These are phyloP conservation scores for Pomatostomus ruficeps DNA, from an alignment of 2,113 vertebrate genomes.

Conservation along the genomic window DNA sequence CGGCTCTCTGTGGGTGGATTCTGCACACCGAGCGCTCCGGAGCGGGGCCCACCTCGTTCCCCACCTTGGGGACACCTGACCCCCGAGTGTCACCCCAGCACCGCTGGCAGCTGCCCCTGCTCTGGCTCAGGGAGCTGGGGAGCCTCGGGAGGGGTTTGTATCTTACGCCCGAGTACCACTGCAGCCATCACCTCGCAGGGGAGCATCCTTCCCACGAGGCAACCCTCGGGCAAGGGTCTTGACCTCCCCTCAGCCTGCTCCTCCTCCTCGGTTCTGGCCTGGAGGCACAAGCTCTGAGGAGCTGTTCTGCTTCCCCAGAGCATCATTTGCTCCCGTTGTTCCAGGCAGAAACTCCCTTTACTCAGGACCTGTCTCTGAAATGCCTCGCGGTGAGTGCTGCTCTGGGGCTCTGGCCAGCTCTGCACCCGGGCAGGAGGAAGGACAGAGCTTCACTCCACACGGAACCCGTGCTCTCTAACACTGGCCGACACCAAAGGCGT, in stretches of 20 bases:
- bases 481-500: rapidly evolving
- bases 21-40: rapidly evolving
- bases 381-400: background rate
- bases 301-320: background rate
- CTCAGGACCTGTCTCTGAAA: background rate
- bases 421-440: background rate
- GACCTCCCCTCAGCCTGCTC: background rate
- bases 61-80: background rate
- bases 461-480: rapidly evolving
- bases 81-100: rapidly evolving
- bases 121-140: rapidly evolving
- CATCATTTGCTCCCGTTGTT: background rate
- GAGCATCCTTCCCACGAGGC: background rate
- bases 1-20: background rate
- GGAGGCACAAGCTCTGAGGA: background rate
- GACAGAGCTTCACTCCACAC: background rate
- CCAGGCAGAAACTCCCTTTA: background rate
- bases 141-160: rapidly evolving
- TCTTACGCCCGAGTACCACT: rapidly evolving
- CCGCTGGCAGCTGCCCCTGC: background rate
- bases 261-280: background rate
- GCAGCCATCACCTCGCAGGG: rapidly evolving
- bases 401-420: background rate
- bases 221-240: background rate
- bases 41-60: background rate